Base-by-base conservation (phyloP, 2,797 vertebrate genomes). In the Eleutherodactylus coqui region DNA sequence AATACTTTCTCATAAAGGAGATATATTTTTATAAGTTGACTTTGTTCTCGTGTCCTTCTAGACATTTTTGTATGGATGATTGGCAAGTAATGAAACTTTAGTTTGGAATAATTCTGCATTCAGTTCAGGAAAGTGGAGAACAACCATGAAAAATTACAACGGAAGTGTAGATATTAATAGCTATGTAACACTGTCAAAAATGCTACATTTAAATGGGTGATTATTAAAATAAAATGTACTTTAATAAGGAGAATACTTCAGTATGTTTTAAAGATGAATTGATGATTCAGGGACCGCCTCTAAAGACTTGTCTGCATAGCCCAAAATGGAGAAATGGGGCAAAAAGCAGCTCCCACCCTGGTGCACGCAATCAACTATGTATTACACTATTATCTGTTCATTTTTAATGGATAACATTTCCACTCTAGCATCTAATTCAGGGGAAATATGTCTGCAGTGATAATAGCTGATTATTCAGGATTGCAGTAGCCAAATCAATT, bases 21-120 rank as follows among this genome's bases (percentile, higher is more conserved):
- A 29, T 73, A 32, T 29, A 49, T 75, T 53, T 75, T 60, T 72
- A 24, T 38, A 82, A 29, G 49, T 53, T 72, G 27, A 53, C 24
- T 36, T 49, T 82, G 14, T 82, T 72, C 69, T 75, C 60, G 13
- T 58, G 13, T 60, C 38, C 41, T 41, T 58, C 32, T 11, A 75
- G 32, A 41, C 24, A 53, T 45, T 83, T 83, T 14, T 55, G 16
- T 49, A 16, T 58, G 17, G n/a, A 6, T 73, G 17, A 72, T 21
- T 73, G 79, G 49, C 32, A 49, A 21, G 60, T 51, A 82, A 55
- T 60, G n/a, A 7, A 75, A 73, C 75, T 72, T 82, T 38, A 55
- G 67, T 43, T 75, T 72, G 13, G 8, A 53, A 17, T 32, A 38
- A 70, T 70, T 70, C 38, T 81, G 21, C 34, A 82, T 49, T 70